phyloP scores from a whole-genome alignment of 1,140 invertebrate genomes.

The Trypoxylus dichotomus region DNA sequence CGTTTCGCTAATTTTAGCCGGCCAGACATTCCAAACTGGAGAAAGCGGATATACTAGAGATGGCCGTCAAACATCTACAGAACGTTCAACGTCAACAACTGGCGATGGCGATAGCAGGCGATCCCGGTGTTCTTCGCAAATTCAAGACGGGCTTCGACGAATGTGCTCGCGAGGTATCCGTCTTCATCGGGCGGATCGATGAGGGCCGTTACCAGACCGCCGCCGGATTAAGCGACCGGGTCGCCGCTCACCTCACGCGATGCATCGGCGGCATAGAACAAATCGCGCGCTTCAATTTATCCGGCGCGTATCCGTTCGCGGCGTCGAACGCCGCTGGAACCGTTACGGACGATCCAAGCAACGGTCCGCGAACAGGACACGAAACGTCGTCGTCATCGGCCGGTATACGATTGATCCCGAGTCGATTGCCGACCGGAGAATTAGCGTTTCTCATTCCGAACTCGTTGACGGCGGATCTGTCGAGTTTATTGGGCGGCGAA shows the following conservation, averaged over 20 bases:
- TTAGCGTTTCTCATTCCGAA: slow-evolving; percentile 64
- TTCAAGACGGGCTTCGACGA: slow-evolving; percentile 88
- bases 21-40: slow-evolving; percentile 91
- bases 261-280: slow-evolving; percentile 53
- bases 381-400: slow-evolving; percentile 44
- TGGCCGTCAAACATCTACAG: slow-evolving; percentile 93
- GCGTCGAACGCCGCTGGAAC: neutral
- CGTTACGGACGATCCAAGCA: slow-evolving; percentile 27
- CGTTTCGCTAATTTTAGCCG: no score
- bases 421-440: slow-evolving; percentile 62
- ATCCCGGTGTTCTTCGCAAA: slow-evolving; percentile 78
- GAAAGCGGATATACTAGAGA: slow-evolving; percentile 95
- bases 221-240: slow-evolving; percentile 67
- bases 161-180: slow-evolving; percentile 78
- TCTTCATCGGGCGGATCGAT: slow-evolving; percentile 61
- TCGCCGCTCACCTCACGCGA: slow-evolving; percentile 66
- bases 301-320: slow-evolving; percentile 30
- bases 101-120: slow-evolving; percentile 71
- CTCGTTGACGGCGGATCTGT: slow-evolving; percentile 27
- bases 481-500: slow-evolving; percentile 31
- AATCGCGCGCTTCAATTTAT: slow-evolving; percentile 42
- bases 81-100: slow-evolving; percentile 76
- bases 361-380: slow-evolving; percentile 33
- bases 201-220: slow-evolving; percentile 60
- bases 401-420: slow-evolving; percentile 64